phyloP scores from a whole-genome alignment of 2,113 vertebrate genomes.

The Panthera uncia region DNA sequence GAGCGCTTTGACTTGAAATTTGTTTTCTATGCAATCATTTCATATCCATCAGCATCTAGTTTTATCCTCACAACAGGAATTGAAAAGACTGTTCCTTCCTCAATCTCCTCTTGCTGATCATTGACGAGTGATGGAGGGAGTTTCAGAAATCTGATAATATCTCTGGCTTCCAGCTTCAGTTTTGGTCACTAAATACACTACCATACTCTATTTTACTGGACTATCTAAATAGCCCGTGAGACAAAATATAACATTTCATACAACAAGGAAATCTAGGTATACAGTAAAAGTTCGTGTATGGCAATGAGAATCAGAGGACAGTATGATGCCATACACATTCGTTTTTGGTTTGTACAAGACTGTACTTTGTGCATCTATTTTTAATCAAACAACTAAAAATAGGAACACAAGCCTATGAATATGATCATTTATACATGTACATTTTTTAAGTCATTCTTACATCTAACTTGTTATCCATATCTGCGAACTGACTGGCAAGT shows the following conservation, averaged over 20 bases:
- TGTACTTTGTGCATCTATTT: not conserved
- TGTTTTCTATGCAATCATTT: not conserved
- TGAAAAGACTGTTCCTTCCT: not conserved
- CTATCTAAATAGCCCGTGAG: not conserved
- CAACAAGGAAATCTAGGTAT: not conserved
- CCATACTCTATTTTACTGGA: not conserved
- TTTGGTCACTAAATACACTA: not conserved
- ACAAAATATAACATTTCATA: not conserved
- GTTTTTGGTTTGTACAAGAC: not conserved
- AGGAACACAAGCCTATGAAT: not conserved
- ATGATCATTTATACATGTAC: not conserved
- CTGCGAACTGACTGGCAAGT: not conserved
- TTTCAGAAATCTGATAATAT: not conserved
- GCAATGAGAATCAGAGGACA: not conserved
- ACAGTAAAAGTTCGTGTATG: not conserved
- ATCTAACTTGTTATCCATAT: not conserved
- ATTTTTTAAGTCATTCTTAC: conserved; percentile 22
- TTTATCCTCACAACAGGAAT: not conserved
- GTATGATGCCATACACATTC: not conserved
- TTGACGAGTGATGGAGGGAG: not conserved
- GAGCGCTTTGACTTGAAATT: not conserved
- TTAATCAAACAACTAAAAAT: not conserved
- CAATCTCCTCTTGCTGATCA: not conserved
- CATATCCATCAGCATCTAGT: not conserved
- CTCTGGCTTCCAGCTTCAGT: not conserved